Conservation (phyloP, 2,797 vertebrate genomes). For the Sus cebifrons region DNA sequence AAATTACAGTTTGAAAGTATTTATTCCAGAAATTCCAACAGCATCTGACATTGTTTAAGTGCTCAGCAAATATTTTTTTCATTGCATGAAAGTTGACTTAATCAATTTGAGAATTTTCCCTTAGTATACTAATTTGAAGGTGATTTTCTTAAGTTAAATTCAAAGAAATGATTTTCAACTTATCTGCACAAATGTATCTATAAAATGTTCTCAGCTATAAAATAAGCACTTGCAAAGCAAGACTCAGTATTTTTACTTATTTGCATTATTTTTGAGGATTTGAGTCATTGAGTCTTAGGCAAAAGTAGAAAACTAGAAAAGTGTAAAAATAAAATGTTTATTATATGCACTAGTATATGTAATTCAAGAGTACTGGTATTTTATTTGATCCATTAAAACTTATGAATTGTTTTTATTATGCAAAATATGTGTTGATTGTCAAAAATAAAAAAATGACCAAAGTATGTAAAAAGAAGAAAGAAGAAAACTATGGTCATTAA, state of each 20-base stretch:
- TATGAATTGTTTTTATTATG: neutral
- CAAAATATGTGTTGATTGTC: constrained; percentile 7
- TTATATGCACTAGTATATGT: neutral
- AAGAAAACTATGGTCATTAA: neutral
- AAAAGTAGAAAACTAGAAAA: neutral
- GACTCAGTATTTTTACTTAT: neutral
- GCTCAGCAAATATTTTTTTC: neutral
- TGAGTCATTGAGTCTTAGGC: neutral
- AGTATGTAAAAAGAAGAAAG: neutral
- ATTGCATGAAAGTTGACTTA: neutral
- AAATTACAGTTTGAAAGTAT: constrained; percentile 5
- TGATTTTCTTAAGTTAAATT: constrained; percentile 60
- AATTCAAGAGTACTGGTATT: neutral
- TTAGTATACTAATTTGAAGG: neutral
- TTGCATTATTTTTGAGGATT: constrained; percentile 9
- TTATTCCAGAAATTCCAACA: constrained; percentile 27
- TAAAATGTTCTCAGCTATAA: constrained; percentile 39
- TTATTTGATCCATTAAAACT: constrained; percentile 26
- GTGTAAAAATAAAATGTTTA: neutral
- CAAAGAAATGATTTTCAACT: constrained; percentile 33
- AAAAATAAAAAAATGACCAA: constrained; percentile 5
- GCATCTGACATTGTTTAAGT: neutral
- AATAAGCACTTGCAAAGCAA: constrained; percentile 22
- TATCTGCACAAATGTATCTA: neutral
- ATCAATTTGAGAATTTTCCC: constrained; percentile 28